phyloP scores from a whole-genome alignment of 64 coral and sea anemone genomes.

The Montipora cactus region DNA sequence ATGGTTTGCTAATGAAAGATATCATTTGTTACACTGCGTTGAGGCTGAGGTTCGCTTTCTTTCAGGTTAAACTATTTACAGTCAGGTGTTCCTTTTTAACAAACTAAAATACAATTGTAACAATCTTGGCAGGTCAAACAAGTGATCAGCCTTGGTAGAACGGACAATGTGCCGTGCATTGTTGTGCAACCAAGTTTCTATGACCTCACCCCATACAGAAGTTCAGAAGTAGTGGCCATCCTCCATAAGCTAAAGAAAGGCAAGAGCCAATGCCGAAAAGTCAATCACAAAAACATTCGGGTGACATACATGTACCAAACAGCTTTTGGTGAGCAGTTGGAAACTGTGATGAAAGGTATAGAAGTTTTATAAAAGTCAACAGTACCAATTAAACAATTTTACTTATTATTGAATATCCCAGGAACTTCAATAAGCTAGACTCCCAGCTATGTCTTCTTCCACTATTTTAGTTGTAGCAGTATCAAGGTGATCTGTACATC shows the following conservation, averaged over 20 bases:
- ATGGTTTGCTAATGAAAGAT: not conserved
- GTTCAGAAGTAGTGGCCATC: not conserved
- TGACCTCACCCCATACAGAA: not conserved
- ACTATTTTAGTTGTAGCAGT: no score
- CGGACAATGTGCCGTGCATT: not conserved
- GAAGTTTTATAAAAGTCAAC: not conserved
- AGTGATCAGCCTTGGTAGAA: slow-evolving; percentile 9
- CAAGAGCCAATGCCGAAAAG: slow-evolving; percentile 49
- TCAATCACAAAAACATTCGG: slow-evolving; percentile 12
- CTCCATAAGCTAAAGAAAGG: slow-evolving; percentile 22
- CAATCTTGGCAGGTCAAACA: slow-evolving; percentile 24
- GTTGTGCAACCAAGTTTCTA: slow-evolving; percentile 12
- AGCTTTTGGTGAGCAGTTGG: slow-evolving; percentile 19
- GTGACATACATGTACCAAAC: slow-evolving; percentile 47
- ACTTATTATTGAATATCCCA: not conserved
- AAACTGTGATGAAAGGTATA: slow-evolving; percentile 15
- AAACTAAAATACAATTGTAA: not conserved
- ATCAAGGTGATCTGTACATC: no score
- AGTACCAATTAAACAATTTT: not conserved
- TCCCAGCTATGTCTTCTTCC: no score
- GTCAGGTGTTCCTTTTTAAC: not conserved
- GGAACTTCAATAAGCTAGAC: no score
- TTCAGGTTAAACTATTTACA: not conserved
- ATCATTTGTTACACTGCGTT: not conserved
- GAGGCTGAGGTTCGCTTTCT: not conserved